These are phyloP conservation scores for Sphyrna mokarran DNA, from an alignment of 2,113 vertebrate genomes.

Conservation along the genomic window DNA sequence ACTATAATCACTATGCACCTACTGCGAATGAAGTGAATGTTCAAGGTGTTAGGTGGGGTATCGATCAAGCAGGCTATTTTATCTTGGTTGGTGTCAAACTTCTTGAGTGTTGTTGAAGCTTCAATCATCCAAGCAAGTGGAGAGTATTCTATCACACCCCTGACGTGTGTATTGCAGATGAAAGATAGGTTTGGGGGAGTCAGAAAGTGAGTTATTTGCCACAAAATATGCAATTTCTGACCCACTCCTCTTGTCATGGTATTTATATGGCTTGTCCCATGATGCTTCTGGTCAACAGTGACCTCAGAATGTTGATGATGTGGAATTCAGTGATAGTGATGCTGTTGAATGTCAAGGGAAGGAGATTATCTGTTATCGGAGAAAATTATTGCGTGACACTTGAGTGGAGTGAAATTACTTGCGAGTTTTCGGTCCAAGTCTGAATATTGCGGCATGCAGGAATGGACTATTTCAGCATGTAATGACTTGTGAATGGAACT, in stretches of 20 bases:
- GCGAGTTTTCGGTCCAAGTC: background rate
- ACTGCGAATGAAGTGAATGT: background rate
- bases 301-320: background rate
- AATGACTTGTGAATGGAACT: background rate
- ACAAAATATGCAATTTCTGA: background rate
- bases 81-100: too few relatives aligned
- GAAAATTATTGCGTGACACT: background rate
- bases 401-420: background rate
- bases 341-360: background rate
- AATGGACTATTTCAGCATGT: background rate
- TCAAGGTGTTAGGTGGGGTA: background rate
- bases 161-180: too few relatives aligned
- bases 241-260: background rate
- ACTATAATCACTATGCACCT: background rate
- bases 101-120: too few relatives aligned
- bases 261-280: background rate
- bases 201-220: too few relatives aligned
- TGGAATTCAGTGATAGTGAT: background rate
- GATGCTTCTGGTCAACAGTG: background rate
- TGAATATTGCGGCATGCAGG: background rate
- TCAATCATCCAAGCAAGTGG: too few relatives aligned
- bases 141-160: too few relatives aligned
- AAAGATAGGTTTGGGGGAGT: too few relatives aligned
- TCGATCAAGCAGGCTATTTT: too few relatives aligned
- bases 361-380: background rate